Evolutionary conservation across 2,888 invertebrate species (phyloP).

Genomic region (Epinotia bilunana): DNA sequence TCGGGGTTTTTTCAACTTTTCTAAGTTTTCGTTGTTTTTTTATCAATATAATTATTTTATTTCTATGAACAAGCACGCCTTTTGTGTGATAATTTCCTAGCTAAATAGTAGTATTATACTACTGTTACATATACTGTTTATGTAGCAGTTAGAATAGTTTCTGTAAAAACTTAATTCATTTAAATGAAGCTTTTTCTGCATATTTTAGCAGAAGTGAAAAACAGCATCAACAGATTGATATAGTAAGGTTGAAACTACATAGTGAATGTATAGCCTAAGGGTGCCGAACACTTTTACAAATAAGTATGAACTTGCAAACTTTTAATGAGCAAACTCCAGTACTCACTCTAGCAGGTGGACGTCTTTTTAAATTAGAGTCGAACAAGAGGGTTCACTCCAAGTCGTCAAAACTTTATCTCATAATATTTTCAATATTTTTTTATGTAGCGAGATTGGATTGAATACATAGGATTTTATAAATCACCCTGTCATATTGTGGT

Average conservation of each 20-base stretch:
- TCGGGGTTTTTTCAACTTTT: too few relatives aligned
- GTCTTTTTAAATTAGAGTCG: constrained; percentile 54
- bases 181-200: neutral
- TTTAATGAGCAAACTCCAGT: constrained; percentile 65
- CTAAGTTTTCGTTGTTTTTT: too few relatives aligned
- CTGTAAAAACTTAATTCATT: neutral
- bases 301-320: constrained; percentile 54
- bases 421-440: constrained; percentile 34
- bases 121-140: too few relatives aligned
- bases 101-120: too few relatives aligned
- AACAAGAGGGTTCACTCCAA: constrained; percentile 41
- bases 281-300: constrained; percentile 48
- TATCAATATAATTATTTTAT: too few relatives aligned
- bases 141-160: neutral
- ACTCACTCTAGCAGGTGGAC: constrained; percentile 56
- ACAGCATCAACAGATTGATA: constrained; percentile 5
- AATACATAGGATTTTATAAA: neutral
- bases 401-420: constrained; percentile 39
- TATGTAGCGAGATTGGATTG: neutral
- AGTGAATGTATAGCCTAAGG: constrained; percentile 24
- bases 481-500: neutral
- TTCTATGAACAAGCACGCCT: too few relatives aligned
- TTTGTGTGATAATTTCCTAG: too few relatives aligned
- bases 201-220: neutral
- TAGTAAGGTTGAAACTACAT: constrained; percentile 19